These are phyloP conservation scores for Machimus rusticus DNA, from an alignment of 2,888 invertebrate genomes.

Conservation along the genomic window DNA sequence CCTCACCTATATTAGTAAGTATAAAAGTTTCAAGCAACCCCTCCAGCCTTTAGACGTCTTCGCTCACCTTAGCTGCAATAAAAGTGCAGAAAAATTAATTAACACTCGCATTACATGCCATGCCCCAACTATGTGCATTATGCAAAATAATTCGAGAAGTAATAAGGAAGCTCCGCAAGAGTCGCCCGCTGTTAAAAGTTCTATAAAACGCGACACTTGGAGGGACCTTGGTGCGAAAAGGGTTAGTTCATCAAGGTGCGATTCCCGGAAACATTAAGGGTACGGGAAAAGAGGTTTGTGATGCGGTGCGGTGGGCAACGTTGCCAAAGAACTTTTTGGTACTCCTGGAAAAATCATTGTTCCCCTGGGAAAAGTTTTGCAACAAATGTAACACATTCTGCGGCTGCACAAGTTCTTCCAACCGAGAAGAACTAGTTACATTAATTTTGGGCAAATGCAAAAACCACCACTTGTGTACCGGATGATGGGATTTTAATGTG, in stretches of 20 bases:
- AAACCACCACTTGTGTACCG: not conserved
- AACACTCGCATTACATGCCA: conserved; percentile 1
- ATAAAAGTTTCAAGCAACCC: not conserved
- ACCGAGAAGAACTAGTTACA: not conserved
- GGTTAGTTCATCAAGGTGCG: not conserved
- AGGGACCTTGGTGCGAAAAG: not conserved
- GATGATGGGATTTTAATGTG: not conserved
- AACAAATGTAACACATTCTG: not conserved
- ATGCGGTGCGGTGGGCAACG: not conserved
- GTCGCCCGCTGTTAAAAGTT: not conserved
- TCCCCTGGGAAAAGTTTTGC: not conserved
- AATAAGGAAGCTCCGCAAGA: not conserved
- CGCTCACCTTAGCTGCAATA: not conserved
- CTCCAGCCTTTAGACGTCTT: not conserved
- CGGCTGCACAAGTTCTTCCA: not conserved
- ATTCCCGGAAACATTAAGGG: not conserved
- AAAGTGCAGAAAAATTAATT: conserved; percentile 23
- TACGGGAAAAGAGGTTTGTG: not conserved
- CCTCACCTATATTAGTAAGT: too few relatives aligned
- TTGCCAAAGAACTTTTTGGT: not conserved
- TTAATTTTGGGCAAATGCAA: not conserved
- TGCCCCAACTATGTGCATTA: not conserved
- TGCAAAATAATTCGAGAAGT: not conserved
- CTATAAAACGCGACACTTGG: not conserved
- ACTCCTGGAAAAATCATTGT: not conserved